These are phyloP conservation scores for Mesoclemmys tuberculata DNA, from an alignment of 2,113 vertebrate genomes.

Conservation along the genomic window DNA sequence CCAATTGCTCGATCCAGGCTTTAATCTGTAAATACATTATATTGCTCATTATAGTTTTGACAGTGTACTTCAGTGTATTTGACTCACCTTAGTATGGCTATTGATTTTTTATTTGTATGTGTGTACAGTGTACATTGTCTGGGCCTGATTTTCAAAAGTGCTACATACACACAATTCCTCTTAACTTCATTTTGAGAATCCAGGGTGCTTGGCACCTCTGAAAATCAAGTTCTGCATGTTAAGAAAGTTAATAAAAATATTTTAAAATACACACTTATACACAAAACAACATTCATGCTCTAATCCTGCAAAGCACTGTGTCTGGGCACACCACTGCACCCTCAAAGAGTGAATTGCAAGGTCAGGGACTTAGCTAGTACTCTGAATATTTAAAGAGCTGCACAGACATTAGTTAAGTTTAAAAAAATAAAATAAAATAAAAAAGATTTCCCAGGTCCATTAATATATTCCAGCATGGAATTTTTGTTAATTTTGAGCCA, in stretches of 20 bases:
- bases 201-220: not conserved
- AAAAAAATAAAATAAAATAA: not conserved
- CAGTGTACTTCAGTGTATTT: not conserved
- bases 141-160: not conserved
- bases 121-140: not conserved
- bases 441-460: not conserved
- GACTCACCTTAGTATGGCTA: not conserved
- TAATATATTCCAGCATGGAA: slow-evolving; percentile 14
- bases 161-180: not conserved
- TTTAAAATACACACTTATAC: not conserved
- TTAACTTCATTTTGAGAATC: not conserved
- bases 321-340: not conserved
- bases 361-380: not conserved
- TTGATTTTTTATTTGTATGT: not conserved
- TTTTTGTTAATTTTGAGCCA: slow-evolving; percentile 26
- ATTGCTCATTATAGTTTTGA: not conserved
- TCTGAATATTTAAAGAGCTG: not conserved
- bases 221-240: not conserved
- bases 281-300: not conserved
- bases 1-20: no score
- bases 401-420: not conserved
- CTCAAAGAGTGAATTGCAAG: not conserved
- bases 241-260: not conserved
- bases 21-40: not conserved
- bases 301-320: not conserved